Base-by-base conservation (phyloP, 2,888 invertebrate genomes). In the Cryptus armator region DNA sequence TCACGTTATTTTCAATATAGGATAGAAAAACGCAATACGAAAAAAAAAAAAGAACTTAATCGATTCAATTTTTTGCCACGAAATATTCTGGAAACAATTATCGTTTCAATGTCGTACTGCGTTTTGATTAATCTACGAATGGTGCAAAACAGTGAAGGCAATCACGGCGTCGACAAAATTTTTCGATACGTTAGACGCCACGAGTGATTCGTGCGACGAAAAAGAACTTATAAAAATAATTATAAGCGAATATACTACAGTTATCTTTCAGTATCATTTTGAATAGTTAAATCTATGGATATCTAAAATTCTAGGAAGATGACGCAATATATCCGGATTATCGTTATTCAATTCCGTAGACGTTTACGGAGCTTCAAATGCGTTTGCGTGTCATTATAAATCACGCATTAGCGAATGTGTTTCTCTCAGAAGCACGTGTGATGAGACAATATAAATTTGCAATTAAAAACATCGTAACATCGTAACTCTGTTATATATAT, bases 401-500 rank as follows among this genome's bases (percentile, higher is more conserved):
- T 72, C 9, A 32, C 37, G 19, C 14, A 16, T 51, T 56, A 70
- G 70, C 7, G 51, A 68, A 48, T 70, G 67, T 72, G 79, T 77
- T 46, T 32, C 56, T 85, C 48, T 46, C 43, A 32, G 62, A 46
- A 78, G 83, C 68, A 82, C 56, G 77, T 83, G 67, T 56, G 59
- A 67, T 51, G 43, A 67, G 62, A 81, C 64, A 81, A 78, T 75
- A 62, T 77, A 66, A 84, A 81, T 87, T 84, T 83, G 64, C 74
- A 87, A 82, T 83, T 64, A 64, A 81, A 81, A 66, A 75, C 37
- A 62, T 76, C 68, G 62, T 71, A 83, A 81, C 81, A 56, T 84
- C 88, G 86, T 86, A 88, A 80, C 83, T 87, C 74, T 53, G 16
- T 76, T 85, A 83, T 81, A 79, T 75, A 83, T 76, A 76, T 83